Evolutionary conservation across 2,888 invertebrate genomes (phyloP), one percentile per base, ranked within the genome.

Genomic region (Furcula furcula): DNA sequence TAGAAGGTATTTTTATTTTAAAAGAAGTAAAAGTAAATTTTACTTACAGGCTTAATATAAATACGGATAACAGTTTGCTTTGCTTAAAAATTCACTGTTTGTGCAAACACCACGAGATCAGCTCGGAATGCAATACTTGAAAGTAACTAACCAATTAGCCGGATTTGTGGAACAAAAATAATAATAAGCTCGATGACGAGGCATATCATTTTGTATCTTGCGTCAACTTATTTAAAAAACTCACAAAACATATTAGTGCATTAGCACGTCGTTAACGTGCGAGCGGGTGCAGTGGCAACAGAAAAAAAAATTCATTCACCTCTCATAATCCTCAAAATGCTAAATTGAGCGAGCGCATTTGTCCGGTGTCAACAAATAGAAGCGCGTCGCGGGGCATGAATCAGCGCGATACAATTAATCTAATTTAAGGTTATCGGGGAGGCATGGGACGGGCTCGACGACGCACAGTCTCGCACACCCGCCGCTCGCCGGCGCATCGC

Each of bases 341-440:
- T 77, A 80, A 76, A 77, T 79, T 63, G 66, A 80, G 77, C 71
- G 63, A 64, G 63, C 67, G 65, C 77, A 81, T 83, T 80, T 76
- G 76, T 84, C 69, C 65, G 65, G 68, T 82, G 85, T 83, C 83
- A 82, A 77, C 77, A 80, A 70, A 66, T 68, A 69, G 64, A 69
- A 72, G 61, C 67, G 66, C 73, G 68, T 66, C 65, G 71, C 69
- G 70, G 75, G 54, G 76, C 65, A 73, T 88, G 87, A 88, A 83
- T 87, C 88, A 88, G 75, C 81, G 67, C 72, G 80, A 76, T 86
- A 83, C 84, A 82, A 87, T 88, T 82, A 87, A 85, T 88, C 87
- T 87, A 87, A 87, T 86, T 86, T 85, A 82, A 75, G 85, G 80
- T 81, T 84, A 84, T 83, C 80, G 84, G 76, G 80, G 78, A 76